A percentile compares a stretch with the other conserved stretches of the same genome.
These are phyloP conservation scores for Carlito syrichta DNA, from an alignment of 2,113 vertebrate genomes.

Conservation along the genomic window DNA sequence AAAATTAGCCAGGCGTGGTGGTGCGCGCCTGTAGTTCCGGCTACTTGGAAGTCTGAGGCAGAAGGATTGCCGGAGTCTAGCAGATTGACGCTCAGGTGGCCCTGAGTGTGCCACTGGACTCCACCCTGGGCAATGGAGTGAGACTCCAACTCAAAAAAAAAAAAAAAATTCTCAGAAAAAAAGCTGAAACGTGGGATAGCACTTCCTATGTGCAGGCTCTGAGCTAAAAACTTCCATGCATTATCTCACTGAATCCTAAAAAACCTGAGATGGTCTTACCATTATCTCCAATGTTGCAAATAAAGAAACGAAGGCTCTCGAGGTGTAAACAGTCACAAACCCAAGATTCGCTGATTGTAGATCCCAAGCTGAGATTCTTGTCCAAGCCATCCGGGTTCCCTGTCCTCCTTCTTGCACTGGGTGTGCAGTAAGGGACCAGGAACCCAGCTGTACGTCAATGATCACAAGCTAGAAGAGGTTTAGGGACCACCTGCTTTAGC, in stretches of 20 bases:
- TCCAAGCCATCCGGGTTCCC: not conserved
- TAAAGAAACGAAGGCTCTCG: not conserved
- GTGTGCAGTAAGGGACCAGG: rapidly evolving
- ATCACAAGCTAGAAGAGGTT: not conserved
- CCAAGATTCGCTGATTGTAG: not conserved
- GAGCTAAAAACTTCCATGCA: not conserved
- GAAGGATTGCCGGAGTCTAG: too few species aligned
- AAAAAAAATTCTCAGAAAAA: not conserved
- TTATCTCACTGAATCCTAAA: not conserved
- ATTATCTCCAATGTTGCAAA: not conserved
- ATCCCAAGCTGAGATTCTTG: not conserved
- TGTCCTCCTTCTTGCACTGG: not conserved
- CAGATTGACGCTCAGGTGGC: too few species aligned
- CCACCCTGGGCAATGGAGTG: too few species aligned
- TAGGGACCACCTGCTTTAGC: not conserved
- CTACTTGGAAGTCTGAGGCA: too few species aligned
- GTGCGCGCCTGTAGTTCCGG: too few species aligned
- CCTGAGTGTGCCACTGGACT: too few species aligned
- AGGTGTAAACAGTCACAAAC: not conserved
- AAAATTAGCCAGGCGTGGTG: too few species aligned
- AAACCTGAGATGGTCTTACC: not conserved
- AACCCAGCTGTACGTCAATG: not conserved
- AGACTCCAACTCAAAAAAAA: too few species aligned
- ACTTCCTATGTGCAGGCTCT: not conserved
- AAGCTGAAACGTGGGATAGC: not conserved